phyloP scores from a whole-genome alignment of 2,888 invertebrate genomes.

The Axea sp. region DNA sequence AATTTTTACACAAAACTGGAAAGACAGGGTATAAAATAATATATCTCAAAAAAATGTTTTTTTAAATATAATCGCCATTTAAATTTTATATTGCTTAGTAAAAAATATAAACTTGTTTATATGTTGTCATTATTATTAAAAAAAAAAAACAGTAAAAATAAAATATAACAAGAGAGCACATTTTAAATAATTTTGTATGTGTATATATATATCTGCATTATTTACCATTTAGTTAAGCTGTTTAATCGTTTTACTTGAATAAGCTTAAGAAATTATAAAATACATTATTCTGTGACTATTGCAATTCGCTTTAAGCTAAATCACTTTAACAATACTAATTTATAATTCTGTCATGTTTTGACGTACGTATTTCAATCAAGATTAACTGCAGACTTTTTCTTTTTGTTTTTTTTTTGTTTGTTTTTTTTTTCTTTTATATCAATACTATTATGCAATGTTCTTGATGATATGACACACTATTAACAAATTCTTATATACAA shows the following conservation, averaged over 20 bases:
- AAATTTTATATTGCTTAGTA: too few relatives aligned
- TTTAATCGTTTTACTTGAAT: constrained; percentile 2
- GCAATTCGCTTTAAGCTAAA: constrained; percentile 10
- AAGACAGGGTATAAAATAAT: too few relatives aligned
- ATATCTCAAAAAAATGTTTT: too few relatives aligned
- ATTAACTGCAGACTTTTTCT: constrained; percentile 1
- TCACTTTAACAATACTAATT: constrained; percentile 28
- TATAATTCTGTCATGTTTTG: constrained; percentile 41
- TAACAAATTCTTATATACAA: neutral
- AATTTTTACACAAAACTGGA: too few relatives aligned
- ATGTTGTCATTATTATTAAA: too few relatives aligned
- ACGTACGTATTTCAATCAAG: constrained; percentile 46
- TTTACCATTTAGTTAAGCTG: too few relatives aligned
- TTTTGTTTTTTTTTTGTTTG: neutral
- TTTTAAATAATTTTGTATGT: too few relatives aligned
- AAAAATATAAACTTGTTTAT: too few relatives aligned
- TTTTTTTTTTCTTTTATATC: constrained; percentile 1
- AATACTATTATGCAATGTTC: neutral
- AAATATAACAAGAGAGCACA: too few relatives aligned
- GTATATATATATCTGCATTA: too few relatives aligned
- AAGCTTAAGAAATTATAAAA: constrained; percentile 10
- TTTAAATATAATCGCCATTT: too few relatives aligned
- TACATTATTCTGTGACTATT: constrained; percentile 9
- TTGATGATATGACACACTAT: constrained; percentile 3
- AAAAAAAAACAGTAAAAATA: too few relatives aligned